Evolutionary conservation across 2,113 vertebrate species (phyloP), one percentile per base, ranked within the genome.

Genomic region (Tragelaphus buxtoni): DNA sequence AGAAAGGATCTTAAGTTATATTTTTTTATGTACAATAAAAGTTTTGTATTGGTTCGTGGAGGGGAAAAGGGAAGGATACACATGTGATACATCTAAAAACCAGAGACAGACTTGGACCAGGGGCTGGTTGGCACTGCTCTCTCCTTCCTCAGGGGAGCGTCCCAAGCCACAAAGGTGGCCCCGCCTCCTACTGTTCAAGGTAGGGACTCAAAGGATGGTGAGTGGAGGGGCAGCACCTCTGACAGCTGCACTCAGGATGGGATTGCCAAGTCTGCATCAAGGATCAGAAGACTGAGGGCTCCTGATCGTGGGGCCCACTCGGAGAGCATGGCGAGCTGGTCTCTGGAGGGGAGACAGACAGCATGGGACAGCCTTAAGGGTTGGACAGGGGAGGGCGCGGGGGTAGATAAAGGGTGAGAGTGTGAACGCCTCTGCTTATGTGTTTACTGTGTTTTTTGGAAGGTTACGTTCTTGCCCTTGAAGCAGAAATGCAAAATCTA

Each of bases 401-500:
- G 10, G 10, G 55, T 7, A 35, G 65, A 24, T 1, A 14, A 10
- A 3, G 8, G 58, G 7, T 2, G 24, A 13, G 60, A 7, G 9
- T 20, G 51, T n/a, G 18, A 12, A 39, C 2, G 3, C 16, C 18
- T 17, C 17, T 18, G 76, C 49, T 7, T 24, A 2, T 63, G 5
- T 82, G 3, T 90, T 22, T 74, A 32, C 24, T 30, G 72, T 30
- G 3, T 32, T 84, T 42, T 32, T 24, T 56, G n/a, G n/a, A 87
- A 98, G 98, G 97, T 80, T 98, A 98, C 65, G 95, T 97, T 74
- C 83, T 96, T 42, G 98, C 96, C 61, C 94, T 99, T 32, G 98
- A 99, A 98, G 97, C 98, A 81, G 99, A 98, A 74, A 95, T 98
- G n/a, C 69, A 26, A 51, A 98, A 87, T n/a, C 92, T 99, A 56